These are phyloP conservation scores for Schizaphis graminum DNA, from an alignment of 2,888 invertebrate species.

Conservation along the genomic window DNA sequence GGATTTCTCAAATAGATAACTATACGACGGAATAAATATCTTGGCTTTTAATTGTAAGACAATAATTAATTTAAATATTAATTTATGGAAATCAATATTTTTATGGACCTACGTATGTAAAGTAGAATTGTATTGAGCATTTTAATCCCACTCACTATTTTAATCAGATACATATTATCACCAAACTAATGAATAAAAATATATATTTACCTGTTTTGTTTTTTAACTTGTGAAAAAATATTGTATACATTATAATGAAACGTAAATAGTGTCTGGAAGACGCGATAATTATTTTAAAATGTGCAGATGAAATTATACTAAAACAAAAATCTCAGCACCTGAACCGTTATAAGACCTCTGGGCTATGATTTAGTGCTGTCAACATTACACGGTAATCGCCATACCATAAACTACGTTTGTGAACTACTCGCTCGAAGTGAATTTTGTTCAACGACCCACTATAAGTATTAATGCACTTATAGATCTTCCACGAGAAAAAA, in stretches of 20 bases:
- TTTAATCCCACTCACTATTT: conserved; percentile 20
- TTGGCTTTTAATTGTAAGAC: background rate
- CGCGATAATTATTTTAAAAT: background rate
- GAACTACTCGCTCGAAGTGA: background rate
- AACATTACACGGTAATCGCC: conserved; percentile 22
- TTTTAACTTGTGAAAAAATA: background rate
- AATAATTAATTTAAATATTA: background rate
- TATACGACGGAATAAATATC: background rate
- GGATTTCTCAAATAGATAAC: background rate
- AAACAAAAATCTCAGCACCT: background rate
- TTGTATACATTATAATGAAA: conserved; percentile 12
- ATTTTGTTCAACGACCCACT: background rate
- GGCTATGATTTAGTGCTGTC: conserved; percentile 19
- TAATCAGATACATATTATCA: conserved; percentile 23
- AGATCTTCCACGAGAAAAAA: background rate
- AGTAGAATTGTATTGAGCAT: background rate
- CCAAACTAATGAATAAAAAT: conserved; percentile 17
- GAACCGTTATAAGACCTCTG: conserved; percentile 32
- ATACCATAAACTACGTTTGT: background rate
- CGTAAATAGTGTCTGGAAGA: background rate
- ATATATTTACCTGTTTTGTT: background rate
- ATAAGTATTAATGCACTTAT: background rate
- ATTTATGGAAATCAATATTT: conserved; percentile 13
- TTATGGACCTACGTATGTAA: background rate
- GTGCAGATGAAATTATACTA: background rate